phyloP scores from a whole-genome alignment of 1,140 invertebrate genomes.

The Hyposmocoma kahamanoa region DNA sequence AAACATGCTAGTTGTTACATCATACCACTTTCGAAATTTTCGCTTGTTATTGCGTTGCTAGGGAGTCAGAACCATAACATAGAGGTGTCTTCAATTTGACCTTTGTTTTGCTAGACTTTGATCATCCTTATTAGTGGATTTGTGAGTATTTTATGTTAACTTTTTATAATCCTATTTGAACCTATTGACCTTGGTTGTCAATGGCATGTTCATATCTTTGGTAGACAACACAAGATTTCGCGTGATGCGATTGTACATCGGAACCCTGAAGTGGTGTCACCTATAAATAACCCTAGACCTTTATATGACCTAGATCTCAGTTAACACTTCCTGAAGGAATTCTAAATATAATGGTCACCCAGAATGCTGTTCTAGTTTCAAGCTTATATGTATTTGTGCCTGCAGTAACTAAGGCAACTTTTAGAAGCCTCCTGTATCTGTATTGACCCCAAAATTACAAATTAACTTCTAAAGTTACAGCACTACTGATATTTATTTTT shows the following conservation, averaged over 20 bases:
- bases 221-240: no score
- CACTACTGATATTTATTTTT: no score
- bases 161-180: no score
- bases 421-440: no score
- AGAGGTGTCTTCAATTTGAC: slow-evolving; percentile 15
- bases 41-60: slow-evolving; percentile 41
- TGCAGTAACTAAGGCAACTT: no score
- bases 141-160: slow-evolving; percentile 17
- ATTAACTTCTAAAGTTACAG: no score
- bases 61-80: slow-evolving; percentile 39
- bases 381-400: no score
- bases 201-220: no score
- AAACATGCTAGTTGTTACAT: slow-evolving; percentile 65
- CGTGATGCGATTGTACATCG: no score
- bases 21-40: slow-evolving; percentile 45
- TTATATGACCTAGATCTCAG: slow-evolving; percentile 46
- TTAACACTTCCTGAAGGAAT: slow-evolving; percentile 40
- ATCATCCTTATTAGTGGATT: slow-evolving; percentile 1
- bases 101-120: slow-evolving; percentile 14
- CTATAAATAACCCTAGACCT: slow-evolving; percentile 41
- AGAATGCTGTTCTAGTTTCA: slow-evolving; percentile 30
- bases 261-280: slow-evolving; percentile 7
- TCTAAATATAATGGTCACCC: slow-evolving; percentile 42
- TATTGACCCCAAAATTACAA: no score
- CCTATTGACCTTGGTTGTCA: no score